Evolutionary conservation across 2,888 invertebrate species (phyloP).

Genomic region (Leptogaster cylindrica): DNA sequence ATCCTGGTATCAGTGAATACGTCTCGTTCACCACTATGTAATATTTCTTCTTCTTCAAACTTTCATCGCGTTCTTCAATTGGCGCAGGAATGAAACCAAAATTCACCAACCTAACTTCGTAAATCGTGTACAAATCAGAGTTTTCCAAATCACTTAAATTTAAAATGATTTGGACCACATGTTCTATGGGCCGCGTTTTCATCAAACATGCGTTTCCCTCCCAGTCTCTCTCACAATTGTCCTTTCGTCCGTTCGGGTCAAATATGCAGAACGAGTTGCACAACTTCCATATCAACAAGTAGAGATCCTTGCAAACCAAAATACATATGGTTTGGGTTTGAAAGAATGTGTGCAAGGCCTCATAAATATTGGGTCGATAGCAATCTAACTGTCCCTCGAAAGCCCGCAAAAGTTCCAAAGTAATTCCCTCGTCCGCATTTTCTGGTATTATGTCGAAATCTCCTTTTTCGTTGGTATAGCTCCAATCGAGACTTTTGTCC

Average conservation of each 20-base stretch:
- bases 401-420: not conserved
- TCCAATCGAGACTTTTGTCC: constrained; percentile 49
- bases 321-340: constrained; percentile 54
- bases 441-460: constrained; percentile 57
- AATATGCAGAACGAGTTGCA: constrained; percentile 68
- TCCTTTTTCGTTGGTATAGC: constrained; percentile 51
- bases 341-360: constrained; percentile 55
- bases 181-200: constrained; percentile 53
- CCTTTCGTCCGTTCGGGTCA: constrained; percentile 64
- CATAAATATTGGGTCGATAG: constrained; percentile 54
- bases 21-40: constrained; percentile 56
- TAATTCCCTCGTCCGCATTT: constrained; percentile 51
- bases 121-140: constrained; percentile 47
- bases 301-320: constrained; percentile 52
- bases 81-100: constrained; percentile 54
- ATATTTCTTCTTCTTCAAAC: constrained; percentile 28
- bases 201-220: constrained; percentile 66
- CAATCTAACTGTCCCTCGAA: constrained; percentile 14
- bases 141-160: constrained; percentile 51
- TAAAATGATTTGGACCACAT: constrained; percentile 56
- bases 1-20: constrained; percentile 56
- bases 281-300: constrained; percentile 63
- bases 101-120: constrained; percentile 54
- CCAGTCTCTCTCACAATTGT: constrained; percentile 53
- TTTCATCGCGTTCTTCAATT: constrained; percentile 10